Conservation (phyloP, 35 echinoderm and acorn worm genomes). For the Lytechinus variegatus region DNA sequence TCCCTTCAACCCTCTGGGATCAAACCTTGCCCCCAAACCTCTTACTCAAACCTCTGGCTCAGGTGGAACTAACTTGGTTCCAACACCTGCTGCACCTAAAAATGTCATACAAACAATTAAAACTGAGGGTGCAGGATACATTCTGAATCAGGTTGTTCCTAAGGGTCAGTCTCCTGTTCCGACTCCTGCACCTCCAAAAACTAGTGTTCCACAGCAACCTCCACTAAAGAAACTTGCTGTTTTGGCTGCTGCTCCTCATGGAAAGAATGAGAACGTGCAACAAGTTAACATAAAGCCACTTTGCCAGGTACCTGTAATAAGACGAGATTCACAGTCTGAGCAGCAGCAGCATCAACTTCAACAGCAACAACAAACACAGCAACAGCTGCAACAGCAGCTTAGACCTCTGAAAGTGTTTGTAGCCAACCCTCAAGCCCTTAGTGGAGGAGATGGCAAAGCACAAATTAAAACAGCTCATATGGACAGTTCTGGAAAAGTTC, state of each 20-base stretch:
- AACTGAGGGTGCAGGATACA: background rate
- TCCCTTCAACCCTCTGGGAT: constrained; percentile 28
- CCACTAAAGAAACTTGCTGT: constrained; percentile 38
- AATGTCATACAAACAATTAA: background rate
- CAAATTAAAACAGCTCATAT: background rate
- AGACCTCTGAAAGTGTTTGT: constrained; percentile 47
- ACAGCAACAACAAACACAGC: background rate
- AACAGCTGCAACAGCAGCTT: background rate
- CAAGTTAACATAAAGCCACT: background rate
- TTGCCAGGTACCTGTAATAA: background rate
- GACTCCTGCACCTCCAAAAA: constrained; percentile 14
- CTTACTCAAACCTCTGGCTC: constrained; percentile 45
- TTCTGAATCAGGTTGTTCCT: background rate
- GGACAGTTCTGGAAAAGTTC: background rate
- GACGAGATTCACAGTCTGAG: constrained; percentile 32
- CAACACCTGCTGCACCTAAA: background rate
- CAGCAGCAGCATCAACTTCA: constrained; percentile 1
- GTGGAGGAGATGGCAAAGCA: constrained; percentile 26
- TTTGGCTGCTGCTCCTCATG: constrained; percentile 22
- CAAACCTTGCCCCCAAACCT: constrained; percentile 55
- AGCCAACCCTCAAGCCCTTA: constrained; percentile 14
- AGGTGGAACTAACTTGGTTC: constrained; percentile 40
- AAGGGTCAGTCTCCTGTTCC: constrained; percentile 43
- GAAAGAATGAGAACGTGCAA: constrained; percentile 13
- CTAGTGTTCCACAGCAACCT: background rate